Evolutionary conservation across 2,113 vertebrate species (phyloP), one percentile per base, ranked within the genome.

Genomic region (Galemys pyrenaicus): DNA sequence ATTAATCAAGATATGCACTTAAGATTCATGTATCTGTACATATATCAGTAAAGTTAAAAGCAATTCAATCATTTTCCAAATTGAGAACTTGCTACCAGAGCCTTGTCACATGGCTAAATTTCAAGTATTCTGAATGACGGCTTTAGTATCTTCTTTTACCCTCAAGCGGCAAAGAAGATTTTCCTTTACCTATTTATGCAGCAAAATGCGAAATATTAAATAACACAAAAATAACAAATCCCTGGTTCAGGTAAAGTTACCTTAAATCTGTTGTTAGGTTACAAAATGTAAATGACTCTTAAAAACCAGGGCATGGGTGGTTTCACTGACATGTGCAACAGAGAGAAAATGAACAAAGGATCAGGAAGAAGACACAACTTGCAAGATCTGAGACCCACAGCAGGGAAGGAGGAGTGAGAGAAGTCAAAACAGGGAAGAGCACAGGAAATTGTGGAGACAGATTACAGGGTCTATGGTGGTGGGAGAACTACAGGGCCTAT

Each of bases 241-340:
- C 28, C 62, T 70, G 26, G n/a, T 87, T 87, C 24, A 78, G 41
- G 65, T 6, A 24, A 74, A 82, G 20, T 28, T 93, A 37, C 32
- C 28, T 86, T 75, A 56, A 81, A 81, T 46, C 22, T 85, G 20
- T 56, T 64, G 41, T 73, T 44, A 85, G 24, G 44, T 64, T 68
- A 84, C 19, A 89, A 83, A 87, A 94, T 22, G 44, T 79, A 74
- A 91, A 92, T 60, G 17, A 74, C 9, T n/a, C 35, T 67, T 71
- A 70, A 86, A 91, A 92, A 83, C 8, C 3, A 22, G 20, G 20
- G 20, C 20, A 22, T 56, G 54, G 54, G 11, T 56, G 20, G 54
- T 56, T 56, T 56, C 54, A 56, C 20, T 16, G 16, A 15, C 17
- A 56, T 8, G 20, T 56, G 54, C 19, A 56, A 56, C 7, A 56